Conservation (phyloP, 2,113 vertebrate species). For the human region GRCh38 chr4:2076501-2077000, state of each 20-base stretch:
- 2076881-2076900: neutral
- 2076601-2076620: neutral
- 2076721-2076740: too few relatives aligned
- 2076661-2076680: neutral
- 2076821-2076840: neutral
- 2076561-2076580: neutral
- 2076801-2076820: too few relatives aligned
- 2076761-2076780: neutral
- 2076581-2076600: neutral
- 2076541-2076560: neutral
- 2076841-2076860: neutral
- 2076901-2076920: neutral
- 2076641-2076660: neutral
- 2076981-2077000: neutral
- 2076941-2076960: neutral
- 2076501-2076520: neutral
- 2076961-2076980: accelerated
- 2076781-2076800: neutral
- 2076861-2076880: neutral
- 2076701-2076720: too few relatives aligned
- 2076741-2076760: too few relatives aligned
- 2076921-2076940: neutral
- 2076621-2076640: neutral
- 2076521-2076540: neutral
- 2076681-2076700: neutral